Base-by-base conservation (phyloP, 2,797 vertebrate species). In the Dallia pectoralis region DNA sequence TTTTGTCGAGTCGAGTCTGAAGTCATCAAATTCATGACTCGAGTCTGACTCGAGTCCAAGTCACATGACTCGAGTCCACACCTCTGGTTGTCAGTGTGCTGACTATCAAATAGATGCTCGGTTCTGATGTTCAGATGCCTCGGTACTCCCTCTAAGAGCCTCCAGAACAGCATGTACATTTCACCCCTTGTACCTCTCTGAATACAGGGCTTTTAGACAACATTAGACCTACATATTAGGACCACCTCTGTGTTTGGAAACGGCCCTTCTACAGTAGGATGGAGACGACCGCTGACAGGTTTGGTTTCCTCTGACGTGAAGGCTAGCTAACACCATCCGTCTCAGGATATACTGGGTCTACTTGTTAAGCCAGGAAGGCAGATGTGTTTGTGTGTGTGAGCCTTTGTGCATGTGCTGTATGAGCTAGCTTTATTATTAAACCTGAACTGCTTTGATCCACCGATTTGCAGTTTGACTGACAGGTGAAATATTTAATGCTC, bases 341-440 rank as follows among this genome's bases (percentile, higher is more conserved):
- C 59, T 62, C 25, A 12, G 27, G 59, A 12, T 29, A 62, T 12
- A 62, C 12, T 62, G 59, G 16, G 14, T 62, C 27, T 14, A 29
- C 14, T 16, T 12, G 59, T 1, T 25, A 62, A 62, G 27, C 11
- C 59, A 27, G 12, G 59, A 4, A 12, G 63, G 29, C 29, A 18
- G 63, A 36, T 16, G 25, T 44, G 36, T 72, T 53, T 3, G 18
- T 48, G 69, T 56, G 70, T 74, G 61, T 70, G 44, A 40, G 61
- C 32, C 27, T 53, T 40, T 27, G 67, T 29, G 4, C 15, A 16
- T 48, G 67, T 27, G 29, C 27, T 8, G 22, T 68, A 25, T 49
- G n/a, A n/a, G 32, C 22, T 32, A 65, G 40, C 22, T 6, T 36
- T 36, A 36, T 36, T 36, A n/a, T 36, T 3, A 3, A 36, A 36